phyloP scores from a whole-genome alignment of 2,888 invertebrate species.

The Leucoma salicis region DNA sequence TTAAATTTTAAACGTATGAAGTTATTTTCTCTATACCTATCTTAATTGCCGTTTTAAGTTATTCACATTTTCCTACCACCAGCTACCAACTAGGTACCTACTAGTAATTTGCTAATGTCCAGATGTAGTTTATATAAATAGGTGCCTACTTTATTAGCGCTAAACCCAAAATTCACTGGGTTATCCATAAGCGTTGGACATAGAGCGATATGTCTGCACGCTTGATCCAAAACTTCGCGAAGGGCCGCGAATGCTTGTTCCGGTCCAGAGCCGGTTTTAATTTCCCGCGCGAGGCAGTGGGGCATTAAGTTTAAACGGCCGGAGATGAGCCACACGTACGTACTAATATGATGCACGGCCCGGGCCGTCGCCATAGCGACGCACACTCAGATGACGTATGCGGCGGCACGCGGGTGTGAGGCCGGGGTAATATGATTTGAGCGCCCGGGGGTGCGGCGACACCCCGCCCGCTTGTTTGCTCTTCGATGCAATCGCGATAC shows the following conservation, averaged over 20 bases:
- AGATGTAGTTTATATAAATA: too few relatives aligned
- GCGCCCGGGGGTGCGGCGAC: conserved; percentile 65
- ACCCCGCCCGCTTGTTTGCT: conserved; percentile 80
- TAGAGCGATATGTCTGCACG: conserved; percentile 1
- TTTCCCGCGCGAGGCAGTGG: conserved; percentile 70
- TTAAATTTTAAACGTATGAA: too few relatives aligned
- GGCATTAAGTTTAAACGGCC: conserved; percentile 77
- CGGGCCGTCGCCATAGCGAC: conserved; percentile 86
- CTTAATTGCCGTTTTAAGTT: too few relatives aligned
- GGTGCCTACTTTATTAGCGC: too few relatives aligned
- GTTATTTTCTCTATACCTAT: too few relatives aligned
- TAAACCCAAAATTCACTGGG: too few relatives aligned
- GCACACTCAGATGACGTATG: conserved; percentile 87
- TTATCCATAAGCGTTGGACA: neutral
- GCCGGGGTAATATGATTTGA: conserved; percentile 81
- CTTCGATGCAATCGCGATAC: conserved; percentile 82
- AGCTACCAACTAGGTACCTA: too few relatives aligned
- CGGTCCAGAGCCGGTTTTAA: conserved; percentile 78
- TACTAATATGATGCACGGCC: conserved; percentile 82
- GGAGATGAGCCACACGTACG: conserved; percentile 79
- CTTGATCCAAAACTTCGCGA: conserved; percentile 28
- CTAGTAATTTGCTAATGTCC: too few relatives aligned
- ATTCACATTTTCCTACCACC: too few relatives aligned
- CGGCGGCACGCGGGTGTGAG: conserved; percentile 66
- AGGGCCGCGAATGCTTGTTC: conserved; percentile 68